Percentiles rank a stretch among this genome's conserved stretches.
Evolutionary conservation across 2,797 vertebrate species (phyloP).

Genomic region (Xiphophorus birchmanni): DNA sequence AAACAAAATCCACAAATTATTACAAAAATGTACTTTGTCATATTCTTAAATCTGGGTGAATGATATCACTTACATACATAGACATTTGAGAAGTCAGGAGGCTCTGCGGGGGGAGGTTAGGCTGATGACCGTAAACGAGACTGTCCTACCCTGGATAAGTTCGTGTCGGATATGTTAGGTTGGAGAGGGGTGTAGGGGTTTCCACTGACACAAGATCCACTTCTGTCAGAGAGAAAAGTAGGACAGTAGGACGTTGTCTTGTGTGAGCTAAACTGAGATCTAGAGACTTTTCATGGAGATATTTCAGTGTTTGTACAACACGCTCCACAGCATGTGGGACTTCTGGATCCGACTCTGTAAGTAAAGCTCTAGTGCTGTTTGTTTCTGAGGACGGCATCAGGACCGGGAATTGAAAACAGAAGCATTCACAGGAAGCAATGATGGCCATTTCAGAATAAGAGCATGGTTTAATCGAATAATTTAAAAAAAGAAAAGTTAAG

Average conservation of each 20-base stretch:
- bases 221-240: slow-evolving; percentile 53
- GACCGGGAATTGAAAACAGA: slow-evolving; percentile 3
- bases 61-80: neutral
- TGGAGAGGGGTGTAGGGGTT: slow-evolving; percentile 31
- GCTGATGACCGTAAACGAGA: slow-evolving; percentile 24
- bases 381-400: slow-evolving; percentile 20
- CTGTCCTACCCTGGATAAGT: slow-evolving; percentile 59
- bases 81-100: neutral
- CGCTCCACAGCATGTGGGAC: slow-evolving; percentile 66
- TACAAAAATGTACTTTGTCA: neutral
- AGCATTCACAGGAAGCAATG: slow-evolving; percentile 20
- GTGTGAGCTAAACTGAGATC: neutral
- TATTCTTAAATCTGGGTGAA: neutral
- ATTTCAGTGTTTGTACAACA: slow-evolving; percentile 55
- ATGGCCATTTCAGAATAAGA: slow-evolving; percentile 54
- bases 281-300: slow-evolving; percentile 53
- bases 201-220: slow-evolving; percentile 70
- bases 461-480: fast-evolving
- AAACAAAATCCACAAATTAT: neutral
- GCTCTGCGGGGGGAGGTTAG: slow-evolving; percentile 1
- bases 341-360: slow-evolving; percentile 72
- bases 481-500: no score
- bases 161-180: neutral
- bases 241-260: slow-evolving; percentile 9
- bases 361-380: slow-evolving; percentile 53